Conservation (phyloP, 2,113 vertebrate species). For the Desmodus rotundus region DNA sequence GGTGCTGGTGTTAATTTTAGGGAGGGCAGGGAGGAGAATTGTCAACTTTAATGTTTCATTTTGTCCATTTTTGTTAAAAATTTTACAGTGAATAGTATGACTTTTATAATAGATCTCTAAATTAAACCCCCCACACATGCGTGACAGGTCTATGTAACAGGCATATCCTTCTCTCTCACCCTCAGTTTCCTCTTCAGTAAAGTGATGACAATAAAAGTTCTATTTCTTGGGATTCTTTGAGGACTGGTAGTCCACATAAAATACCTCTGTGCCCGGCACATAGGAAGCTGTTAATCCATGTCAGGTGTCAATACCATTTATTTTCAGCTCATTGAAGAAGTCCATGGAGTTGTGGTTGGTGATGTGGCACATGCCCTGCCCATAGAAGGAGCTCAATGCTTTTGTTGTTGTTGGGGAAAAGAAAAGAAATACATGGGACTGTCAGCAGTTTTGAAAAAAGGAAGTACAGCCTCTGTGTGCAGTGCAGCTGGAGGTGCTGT, state of each 20-base stretch:
- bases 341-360: fast-evolving
- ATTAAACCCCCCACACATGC: not conserved
- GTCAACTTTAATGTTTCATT: not conserved
- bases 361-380: no score
- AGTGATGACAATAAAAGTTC: not conserved
- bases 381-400: not conserved
- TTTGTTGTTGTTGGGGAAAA: not conserved
- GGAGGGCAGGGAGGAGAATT: not conserved
- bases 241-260: not conserved
- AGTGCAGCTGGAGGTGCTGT: not conserved
- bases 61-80: constrained; percentile 3
- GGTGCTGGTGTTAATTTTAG: not conserved
- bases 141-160: not conserved
- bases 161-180: not conserved
- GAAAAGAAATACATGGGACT: not conserved
- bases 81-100: not conserved
- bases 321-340: not conserved
- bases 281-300: not conserved
- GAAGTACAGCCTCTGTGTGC: not conserved
- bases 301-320: not conserved
- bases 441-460: not conserved
- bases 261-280: not conserved
- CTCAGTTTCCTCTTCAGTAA: not conserved
- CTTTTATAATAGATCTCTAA: not conserved
- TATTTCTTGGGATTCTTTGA: not conserved